phyloP scores from a whole-genome alignment of 1,140 invertebrate genomes.

The Brachionus asplanchnoidis region DNA sequence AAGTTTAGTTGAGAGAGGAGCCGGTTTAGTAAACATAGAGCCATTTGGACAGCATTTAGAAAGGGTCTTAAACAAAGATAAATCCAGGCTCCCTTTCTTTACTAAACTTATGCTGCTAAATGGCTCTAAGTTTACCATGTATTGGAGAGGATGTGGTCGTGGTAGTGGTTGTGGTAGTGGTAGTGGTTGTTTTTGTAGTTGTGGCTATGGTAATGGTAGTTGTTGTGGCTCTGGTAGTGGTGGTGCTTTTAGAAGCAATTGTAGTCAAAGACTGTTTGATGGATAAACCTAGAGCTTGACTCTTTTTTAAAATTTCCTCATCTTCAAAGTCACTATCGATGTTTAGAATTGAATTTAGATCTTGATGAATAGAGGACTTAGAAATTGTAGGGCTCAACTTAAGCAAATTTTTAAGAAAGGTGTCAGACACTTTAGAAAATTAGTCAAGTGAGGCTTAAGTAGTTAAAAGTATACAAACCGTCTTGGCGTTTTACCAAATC shows the following conservation, averaged over 20 bases:
- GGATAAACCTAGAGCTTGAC: constrained; percentile 15
- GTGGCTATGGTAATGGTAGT: neutral
- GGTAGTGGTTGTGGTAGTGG: neutral
- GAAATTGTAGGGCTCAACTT: neutral
- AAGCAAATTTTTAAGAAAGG: constrained; percentile 9
- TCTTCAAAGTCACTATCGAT: neutral
- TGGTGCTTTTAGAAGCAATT: neutral
- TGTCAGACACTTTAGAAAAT: neutral
- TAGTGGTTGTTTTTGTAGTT: neutral
- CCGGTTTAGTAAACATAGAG: constrained; percentile 16
- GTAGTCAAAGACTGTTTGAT: neutral
- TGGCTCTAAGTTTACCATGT: constrained; percentile 36
- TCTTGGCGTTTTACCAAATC: neutral
- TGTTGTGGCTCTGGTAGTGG: neutral
- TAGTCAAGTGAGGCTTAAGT: neutral
- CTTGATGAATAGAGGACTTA: neutral
- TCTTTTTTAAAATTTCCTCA: constrained; percentile 9
- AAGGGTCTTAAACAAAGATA: neutral
- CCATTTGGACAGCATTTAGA: constrained; percentile 15
- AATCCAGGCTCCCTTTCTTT: neutral
- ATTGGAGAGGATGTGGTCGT: neutral
- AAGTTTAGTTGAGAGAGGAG: neutral
- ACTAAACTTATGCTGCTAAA: constrained; percentile 30
- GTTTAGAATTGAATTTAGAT: neutral
- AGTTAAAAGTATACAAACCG: constrained; percentile 10